Conservation (phyloP, 1,140 invertebrate species). For the Sitobion miscanthi region DNA sequence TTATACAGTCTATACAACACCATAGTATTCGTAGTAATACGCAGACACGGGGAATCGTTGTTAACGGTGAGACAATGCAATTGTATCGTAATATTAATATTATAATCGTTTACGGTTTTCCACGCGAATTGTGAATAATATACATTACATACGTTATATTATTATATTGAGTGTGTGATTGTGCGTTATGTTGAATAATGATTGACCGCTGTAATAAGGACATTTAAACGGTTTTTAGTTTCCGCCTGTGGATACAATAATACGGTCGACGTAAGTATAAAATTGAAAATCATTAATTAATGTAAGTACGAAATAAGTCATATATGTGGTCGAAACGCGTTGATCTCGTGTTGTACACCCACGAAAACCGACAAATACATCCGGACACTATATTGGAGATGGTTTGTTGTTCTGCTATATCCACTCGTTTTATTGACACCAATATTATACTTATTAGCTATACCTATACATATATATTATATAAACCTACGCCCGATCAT, state of each 20-base stretch:
- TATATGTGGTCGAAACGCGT: background rate
- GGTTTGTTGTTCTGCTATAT: background rate
- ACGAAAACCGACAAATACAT: background rate
- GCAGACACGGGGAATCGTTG: background rate
- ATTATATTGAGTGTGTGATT: background rate
- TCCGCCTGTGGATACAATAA: background rate
- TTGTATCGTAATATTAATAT: background rate
- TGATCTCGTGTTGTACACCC: background rate
- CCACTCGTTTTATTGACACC: background rate
- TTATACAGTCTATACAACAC: background rate
- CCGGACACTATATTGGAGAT: background rate
- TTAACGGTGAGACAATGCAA: background rate
- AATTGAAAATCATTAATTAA: background rate
- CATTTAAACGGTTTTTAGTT: conserved; percentile 8
- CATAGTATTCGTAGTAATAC: background rate
- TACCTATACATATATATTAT: background rate
- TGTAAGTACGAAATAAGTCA: background rate
- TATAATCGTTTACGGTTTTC: background rate
- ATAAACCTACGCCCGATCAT: background rate
- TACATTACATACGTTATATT: background rate
- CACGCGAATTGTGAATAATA: background rate
- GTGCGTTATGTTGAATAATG: background rate
- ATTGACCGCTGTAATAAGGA: background rate
- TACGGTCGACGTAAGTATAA: background rate
- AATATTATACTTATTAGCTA: background rate